Conservation (phyloP, 2,113 vertebrate genomes). For the Ginglymostoma cirratum region DNA sequence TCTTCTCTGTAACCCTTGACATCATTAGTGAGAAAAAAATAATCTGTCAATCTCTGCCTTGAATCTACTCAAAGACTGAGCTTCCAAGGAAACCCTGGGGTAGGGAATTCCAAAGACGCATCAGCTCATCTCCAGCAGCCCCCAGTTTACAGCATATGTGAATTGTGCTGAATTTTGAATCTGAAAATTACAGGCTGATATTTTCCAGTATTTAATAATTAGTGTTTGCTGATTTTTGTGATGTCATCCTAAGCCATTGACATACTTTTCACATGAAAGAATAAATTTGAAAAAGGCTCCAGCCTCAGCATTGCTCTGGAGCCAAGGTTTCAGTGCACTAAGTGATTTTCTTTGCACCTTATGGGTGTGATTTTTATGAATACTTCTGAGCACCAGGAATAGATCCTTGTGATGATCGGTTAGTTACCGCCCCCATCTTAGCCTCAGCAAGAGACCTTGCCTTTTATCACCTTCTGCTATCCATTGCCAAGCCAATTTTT, state of each 20-base stretch:
- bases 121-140: too few relatives aligned
- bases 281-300: not conserved
- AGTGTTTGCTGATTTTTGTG: not conserved
- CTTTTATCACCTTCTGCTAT: conserved; percentile 2
- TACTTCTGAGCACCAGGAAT: not conserved
- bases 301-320: not conserved
- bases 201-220: not conserved
- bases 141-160: not conserved
- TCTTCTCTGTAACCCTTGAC: too few relatives aligned
- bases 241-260: too few relatives aligned
- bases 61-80: too few relatives aligned
- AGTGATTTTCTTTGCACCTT: not conserved
- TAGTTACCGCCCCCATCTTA: not conserved
- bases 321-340: too few relatives aligned
- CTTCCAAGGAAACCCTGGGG: too few relatives aligned
- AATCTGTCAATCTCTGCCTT: too few relatives aligned
- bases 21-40: too few relatives aligned
- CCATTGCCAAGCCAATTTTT: not conserved
- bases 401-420: not conserved
- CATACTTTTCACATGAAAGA: too few relatives aligned
- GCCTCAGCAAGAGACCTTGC: not conserved
- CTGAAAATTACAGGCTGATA: not conserved
- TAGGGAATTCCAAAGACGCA: not conserved
- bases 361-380: not conserved
- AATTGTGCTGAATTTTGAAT: not conserved